Conservation (phyloP, 2,113 vertebrate species). For the Echinops telfairi region DNA sequence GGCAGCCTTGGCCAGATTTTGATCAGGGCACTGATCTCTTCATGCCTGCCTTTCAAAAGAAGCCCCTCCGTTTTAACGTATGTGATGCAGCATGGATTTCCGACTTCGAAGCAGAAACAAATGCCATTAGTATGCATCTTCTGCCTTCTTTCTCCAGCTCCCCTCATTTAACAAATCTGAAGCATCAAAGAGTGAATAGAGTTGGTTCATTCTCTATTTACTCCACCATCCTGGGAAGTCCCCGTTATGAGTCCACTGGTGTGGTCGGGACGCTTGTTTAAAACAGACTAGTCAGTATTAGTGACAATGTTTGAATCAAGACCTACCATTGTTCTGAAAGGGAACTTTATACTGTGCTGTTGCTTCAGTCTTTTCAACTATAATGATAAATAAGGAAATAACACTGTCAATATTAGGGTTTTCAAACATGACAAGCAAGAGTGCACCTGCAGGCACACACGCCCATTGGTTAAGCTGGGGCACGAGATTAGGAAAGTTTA, state of each 20-base stretch:
- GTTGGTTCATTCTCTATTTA: background rate
- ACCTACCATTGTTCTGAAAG: background rate
- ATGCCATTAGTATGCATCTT: background rate
- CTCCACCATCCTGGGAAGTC: background rate
- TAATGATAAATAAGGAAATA: slow-evolving; percentile 6
- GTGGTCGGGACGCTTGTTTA: background rate
- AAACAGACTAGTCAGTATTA: background rate
- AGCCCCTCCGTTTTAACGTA: background rate
- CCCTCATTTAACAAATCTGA: background rate
- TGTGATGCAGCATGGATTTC: background rate
- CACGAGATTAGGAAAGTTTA: background rate
- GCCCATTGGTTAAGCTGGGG: background rate
- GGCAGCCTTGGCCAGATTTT: background rate
- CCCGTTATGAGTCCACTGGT: background rate
- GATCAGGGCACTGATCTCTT: slow-evolving; percentile 1
- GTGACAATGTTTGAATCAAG: background rate
- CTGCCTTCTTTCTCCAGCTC: background rate
- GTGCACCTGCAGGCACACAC: background rate
- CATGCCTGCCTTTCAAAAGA: background rate
- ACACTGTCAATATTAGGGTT: background rate
- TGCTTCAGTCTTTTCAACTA: background rate
- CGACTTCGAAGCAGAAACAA: background rate
- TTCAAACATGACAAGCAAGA: slow-evolving; percentile 25
- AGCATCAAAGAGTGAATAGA: background rate
- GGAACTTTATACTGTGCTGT: background rate